phyloP scores from a whole-genome alignment of 2,113 vertebrate genomes.

The Plotosus lineatus region DNA sequence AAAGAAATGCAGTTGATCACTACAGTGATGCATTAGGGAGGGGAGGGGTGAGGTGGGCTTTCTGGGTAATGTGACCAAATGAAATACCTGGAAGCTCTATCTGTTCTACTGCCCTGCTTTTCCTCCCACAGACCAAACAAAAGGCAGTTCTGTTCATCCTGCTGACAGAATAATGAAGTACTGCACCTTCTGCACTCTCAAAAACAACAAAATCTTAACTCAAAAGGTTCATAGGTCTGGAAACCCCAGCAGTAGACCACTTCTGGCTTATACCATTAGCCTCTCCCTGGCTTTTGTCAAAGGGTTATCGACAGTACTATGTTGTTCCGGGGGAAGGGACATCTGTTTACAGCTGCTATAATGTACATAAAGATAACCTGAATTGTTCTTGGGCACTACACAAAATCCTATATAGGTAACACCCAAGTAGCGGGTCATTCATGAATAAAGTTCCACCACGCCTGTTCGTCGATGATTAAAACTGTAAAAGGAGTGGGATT shows the following conservation, averaged over 20 bases:
- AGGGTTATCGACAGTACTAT: neutral
- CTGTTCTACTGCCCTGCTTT: conserved; percentile 13
- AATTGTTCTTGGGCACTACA: neutral
- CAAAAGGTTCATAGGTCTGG: neutral
- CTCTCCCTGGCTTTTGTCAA: neutral
- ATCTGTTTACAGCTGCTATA: neutral
- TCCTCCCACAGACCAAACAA: neutral
- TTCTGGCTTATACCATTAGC: neutral
- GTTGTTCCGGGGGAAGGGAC: neutral
- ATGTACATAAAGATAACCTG: neutral
- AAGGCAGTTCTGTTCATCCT: neutral
- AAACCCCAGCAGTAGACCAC: neutral
- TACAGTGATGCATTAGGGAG: neutral
- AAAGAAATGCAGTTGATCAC: neutral
- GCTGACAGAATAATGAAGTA: neutral
- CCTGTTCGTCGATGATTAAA: too few species aligned
- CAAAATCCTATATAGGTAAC: neutral
- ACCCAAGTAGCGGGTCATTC: neutral
- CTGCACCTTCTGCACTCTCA: neutral
- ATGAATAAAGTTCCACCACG: neutral
- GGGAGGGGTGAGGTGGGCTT: neutral
- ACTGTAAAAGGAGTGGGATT: neutral
- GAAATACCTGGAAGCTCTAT: conserved; percentile 9
- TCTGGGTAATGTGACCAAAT: neutral
- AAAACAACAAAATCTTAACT: neutral